Evolutionary conservation across 2,888 invertebrate genomes (phyloP).

Genomic region (Siphonodentalium dalli): DNA sequence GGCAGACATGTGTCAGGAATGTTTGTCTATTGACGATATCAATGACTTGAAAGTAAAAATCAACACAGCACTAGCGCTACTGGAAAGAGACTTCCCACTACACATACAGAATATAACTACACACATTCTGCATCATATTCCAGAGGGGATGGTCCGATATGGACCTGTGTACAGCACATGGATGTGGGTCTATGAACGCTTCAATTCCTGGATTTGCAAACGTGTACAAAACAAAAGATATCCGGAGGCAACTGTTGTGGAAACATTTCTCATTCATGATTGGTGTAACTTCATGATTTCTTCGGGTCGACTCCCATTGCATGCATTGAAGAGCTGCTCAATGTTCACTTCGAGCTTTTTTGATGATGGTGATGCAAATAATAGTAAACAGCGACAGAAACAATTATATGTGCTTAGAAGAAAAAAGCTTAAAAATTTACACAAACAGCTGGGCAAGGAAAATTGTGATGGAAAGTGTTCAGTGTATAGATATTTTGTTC

Average conservation of each 20-base stretch:
- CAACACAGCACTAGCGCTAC: slow-evolving; percentile 2
- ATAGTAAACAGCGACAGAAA: too few relatives aligned
- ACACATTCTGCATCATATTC: neutral
- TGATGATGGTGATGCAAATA: too few relatives aligned
- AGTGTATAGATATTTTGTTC: too few relatives aligned
- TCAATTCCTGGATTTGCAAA: slow-evolving; percentile 13
- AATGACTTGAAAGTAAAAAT: slow-evolving; percentile 3
- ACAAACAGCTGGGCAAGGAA: too few relatives aligned
- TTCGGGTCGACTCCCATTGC: slow-evolving; percentile 1
- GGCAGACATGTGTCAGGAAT: slow-evolving; percentile 1
- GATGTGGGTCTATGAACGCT: slow-evolving; percentile 11
- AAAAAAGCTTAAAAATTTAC: too few relatives aligned
- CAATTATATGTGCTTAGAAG: too few relatives aligned
- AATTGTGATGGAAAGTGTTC: too few relatives aligned
- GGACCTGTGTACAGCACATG: slow-evolving; percentile 9
- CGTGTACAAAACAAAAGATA: slow-evolving; percentile 7
- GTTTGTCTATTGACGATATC: neutral
- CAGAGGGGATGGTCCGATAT: neutral
- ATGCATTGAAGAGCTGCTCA: too few relatives aligned
- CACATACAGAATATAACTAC: too few relatives aligned
- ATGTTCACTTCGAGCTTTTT: too few relatives aligned
- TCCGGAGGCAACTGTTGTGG: slow-evolving; percentile 8
- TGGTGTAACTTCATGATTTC: slow-evolving; percentile 1
- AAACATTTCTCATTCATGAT: slow-evolving; percentile 8
- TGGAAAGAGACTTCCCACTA: slow-evolving; percentile 6